Base-by-base conservation (phyloP, 2,113 vertebrate genomes). In the Colius striatus region DNA sequence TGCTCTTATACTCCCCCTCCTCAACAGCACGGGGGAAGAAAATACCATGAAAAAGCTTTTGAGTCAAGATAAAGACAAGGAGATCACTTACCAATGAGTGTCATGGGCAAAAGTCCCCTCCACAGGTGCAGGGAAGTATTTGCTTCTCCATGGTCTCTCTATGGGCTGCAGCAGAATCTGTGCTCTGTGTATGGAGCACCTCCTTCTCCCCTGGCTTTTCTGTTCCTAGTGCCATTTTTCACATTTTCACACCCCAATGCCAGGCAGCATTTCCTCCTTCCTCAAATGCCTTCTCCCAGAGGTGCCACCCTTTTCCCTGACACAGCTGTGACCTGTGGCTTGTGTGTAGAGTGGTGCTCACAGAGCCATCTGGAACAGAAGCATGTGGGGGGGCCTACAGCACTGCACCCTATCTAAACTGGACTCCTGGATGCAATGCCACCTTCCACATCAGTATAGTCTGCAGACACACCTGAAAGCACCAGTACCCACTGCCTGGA, bases 381-480 rank as follows among this genome's bases (percentile, higher is more conserved):
- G 3, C 48, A 16, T 6, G 5, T 0, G 5, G 27, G 4, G 5
- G 26, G 25, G 11, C 32, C 67, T 51, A 57, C 30, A 36, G 38
- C 77, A 21, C 11, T 15, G 12, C 32, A 3, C 18, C 21, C 53
- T 6, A 9, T 25, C 58, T 41, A 47, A 61, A 26, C 2, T 0
- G 0, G 13, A 4, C 2, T 7, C 8, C 18, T 23, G 1, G 3
- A 6, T 30, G 26, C 9, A 21, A 10, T 5, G 3, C 10, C 25
- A 17, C 26, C 60, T n/a, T 34, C 25, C 25, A 7, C 0, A 0
- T 5, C 0, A 0, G 21, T 1, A 0, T 30, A n/a, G n/a, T n/a
- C n/a, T n/a, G n/a, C 18, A 27, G 9, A 13, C 32, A 0, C 13
- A 3, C 66, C 92, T 36, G 25, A 10, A 2, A 9, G 26, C 1